Base-by-base conservation (phyloP, 2,113 vertebrate genomes). In the Podocnemis expansa region DNA sequence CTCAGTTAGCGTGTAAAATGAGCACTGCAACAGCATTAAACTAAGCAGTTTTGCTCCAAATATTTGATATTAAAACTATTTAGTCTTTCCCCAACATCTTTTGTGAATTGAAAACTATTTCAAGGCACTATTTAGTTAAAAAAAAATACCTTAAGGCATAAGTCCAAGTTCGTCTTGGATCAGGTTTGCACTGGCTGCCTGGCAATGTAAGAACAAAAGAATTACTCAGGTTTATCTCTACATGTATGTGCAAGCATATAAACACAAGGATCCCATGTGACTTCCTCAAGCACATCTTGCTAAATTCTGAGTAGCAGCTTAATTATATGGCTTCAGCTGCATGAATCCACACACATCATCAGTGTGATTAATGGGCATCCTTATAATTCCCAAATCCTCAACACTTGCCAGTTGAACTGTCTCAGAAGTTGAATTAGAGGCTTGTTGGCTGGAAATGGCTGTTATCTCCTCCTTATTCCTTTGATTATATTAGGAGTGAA, bases 401-500 rank as follows among this genome's bases (percentile, higher is more conserved):
- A 22, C 88, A 10, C 95, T 95, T 95, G 11, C 79, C 60, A 88
- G 80, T 91, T 94, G 85, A 51, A 84, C 93, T 94, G 76, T 94
- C 80, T 93, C 89, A 78, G 52, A 79, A 93, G 80, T 84, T 95
- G 97, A 93, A 96, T 89, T 90, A 80, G 94, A 94, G 85, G 85
- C 93, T 91, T 89, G 92, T 94, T 95, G 88, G 94, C 38, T 95
- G 38, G 82, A 51, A 49, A 27, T 73, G 91, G 21, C 85, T 97
- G 83, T 93, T 96, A 95, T 92, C 92, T 96, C 96, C 60, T 84
- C 67, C 82, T 96, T 94, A 45, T 93, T 89, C 91, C 87, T 43
- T 94, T 54, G 52, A 25, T 73, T 38, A 58, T 83, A 84, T n/a
- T 78, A 96, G 82, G 94, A 96, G 54, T 94, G 93, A 95, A 80